phyloP scores from a whole-genome alignment of 2,113 vertebrate species.

The Oenanthe melanoleuca region DNA sequence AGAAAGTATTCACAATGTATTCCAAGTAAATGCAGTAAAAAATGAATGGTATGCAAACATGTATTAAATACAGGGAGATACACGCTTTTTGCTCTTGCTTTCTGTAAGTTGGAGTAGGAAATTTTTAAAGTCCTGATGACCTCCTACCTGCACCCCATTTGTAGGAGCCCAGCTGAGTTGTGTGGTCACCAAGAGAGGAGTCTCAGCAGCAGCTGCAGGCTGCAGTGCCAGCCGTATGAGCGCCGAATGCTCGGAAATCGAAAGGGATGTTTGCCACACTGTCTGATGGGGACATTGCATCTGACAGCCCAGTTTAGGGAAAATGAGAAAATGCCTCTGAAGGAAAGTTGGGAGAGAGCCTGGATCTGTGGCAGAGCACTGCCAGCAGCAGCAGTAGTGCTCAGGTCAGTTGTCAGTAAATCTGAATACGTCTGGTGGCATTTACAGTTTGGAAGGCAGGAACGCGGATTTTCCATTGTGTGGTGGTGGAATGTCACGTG shows the following conservation, averaged over 20 bases:
- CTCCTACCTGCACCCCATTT: neutral
- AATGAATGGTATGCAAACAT: neutral
- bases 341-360: neutral
- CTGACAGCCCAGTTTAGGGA: neutral
- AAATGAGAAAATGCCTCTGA: neutral
- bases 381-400: neutral
- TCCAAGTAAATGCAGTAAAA: neutral
- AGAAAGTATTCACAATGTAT: neutral
- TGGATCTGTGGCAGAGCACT: neutral
- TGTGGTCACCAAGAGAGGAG: neutral
- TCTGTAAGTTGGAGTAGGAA: neutral
- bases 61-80: neutral
- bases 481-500: neutral
- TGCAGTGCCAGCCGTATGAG: neutral
- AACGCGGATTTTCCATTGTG: neutral
- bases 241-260: fast-evolving
- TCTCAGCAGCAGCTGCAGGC: neutral
- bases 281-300: neutral
- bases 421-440: neutral
- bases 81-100: neutral
- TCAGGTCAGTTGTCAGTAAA: constrained; percentile 15
- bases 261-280: neutral
- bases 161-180: neutral
- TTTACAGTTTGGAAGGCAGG: constrained; percentile 33
- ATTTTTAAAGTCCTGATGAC: neutral